Conservation (phyloP, 2,888 invertebrate genomes). For the Masnerella sp. region DNA sequence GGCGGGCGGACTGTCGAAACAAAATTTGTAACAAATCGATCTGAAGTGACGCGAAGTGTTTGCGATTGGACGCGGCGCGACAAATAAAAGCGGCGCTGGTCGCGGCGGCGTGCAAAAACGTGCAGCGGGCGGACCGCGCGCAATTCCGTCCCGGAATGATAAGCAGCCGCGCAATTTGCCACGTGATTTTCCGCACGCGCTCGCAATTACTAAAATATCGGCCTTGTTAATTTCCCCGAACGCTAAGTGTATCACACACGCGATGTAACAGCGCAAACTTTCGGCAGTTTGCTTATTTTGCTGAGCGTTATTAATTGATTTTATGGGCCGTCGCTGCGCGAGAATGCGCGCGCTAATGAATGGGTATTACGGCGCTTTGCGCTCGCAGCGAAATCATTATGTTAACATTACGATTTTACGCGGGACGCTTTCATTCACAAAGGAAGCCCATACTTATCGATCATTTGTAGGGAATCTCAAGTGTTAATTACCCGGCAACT, state of each 20-base stretch:
- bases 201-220: constrained; percentile 23
- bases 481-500: constrained; percentile 50
- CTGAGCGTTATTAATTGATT: constrained; percentile 51
- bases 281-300: constrained; percentile 42
- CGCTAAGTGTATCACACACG: constrained; percentile 31
- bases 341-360: constrained; percentile 35
- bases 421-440: constrained; percentile 25
- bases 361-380: constrained; percentile 27
- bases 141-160: constrained; percentile 24
- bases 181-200: constrained; percentile 24
- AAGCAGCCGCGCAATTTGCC: constrained; percentile 35
- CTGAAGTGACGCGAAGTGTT: constrained; percentile 40
- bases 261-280: constrained; percentile 36
- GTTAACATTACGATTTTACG: constrained; percentile 47
- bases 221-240: constrained; percentile 27
- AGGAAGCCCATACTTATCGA: constrained; percentile 25
- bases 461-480: constrained; percentile 48
- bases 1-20: constrained; percentile 29
- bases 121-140: neutral
- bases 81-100: constrained; percentile 11
- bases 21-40: constrained; percentile 49
- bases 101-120: constrained; percentile 15
- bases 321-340: constrained; percentile 21
- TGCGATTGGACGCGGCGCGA: constrained; percentile 17
- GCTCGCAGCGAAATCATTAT: constrained; percentile 28